Base-by-base conservation (phyloP, 2,888 invertebrate genomes). In the Pheosia gnoma region DNA sequence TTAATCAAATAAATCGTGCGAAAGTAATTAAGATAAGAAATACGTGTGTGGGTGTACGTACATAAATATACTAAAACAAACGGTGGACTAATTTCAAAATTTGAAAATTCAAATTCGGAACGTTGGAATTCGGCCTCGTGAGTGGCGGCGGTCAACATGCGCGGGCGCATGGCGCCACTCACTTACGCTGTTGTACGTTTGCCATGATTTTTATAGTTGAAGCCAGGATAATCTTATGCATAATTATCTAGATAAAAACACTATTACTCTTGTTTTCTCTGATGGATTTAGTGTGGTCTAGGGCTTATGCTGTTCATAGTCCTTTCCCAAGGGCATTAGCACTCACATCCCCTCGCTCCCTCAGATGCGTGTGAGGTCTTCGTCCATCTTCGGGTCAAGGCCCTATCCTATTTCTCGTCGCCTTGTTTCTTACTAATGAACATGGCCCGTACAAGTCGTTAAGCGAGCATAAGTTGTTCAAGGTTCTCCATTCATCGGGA, bases 121-220 rank as follows among this genome's bases (percentile, higher is more conserved):
- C 72, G 62, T 67, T 61, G 74, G 78, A 72, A 81, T 80, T 76
- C 62, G 84, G 63, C 83, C 83, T 83, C 77, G 78, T 45, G 49
- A 62, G 60, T 70, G 70, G 70, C 67, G 65, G 70, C 74, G 74
- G 75, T 72, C 77, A 70, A 73, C 65, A 57, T 62, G 75, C 69
- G 68, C 69, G 61, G 57, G 65, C 68, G 70, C 67, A 64, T 62
- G 69, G 72, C 72, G 72, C 75, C 82, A 70, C 64, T 80, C 77
- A 77, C 79, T 74, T 57, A 36, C 6, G 4, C 57, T 36, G 25
- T 55, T 52, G n/a, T 45, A 51, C 37, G 13, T 6, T n/a, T 10
- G n/a, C 45, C 56, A 37, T 56, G 38, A 54, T 38, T 54, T 25
- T 36, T 36, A n/a, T 10, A 10, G 36, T 3, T 36, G 4, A 52